Base-by-base conservation (phyloP, 1,140 invertebrate genomes). In the Bombyx mandarina region DNA sequence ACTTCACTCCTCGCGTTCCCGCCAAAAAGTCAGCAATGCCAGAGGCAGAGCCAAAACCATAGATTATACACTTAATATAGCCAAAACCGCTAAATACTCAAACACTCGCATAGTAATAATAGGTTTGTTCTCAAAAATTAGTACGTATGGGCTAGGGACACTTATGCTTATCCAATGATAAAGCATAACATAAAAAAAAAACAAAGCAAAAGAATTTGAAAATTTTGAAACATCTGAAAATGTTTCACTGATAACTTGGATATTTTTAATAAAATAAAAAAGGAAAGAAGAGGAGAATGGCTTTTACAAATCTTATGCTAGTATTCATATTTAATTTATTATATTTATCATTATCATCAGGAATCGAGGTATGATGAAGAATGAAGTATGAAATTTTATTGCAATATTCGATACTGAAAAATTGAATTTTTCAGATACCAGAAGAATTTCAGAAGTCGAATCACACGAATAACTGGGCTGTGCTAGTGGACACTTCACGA, bases 391-490 rank as follows among this genome's bases (percentile, higher is more conserved):
- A 9, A 35, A 51, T 8, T 51, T 7, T 50, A 8, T 50, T 50
- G 42, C 50, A 9, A 50, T 9, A 35, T 51, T 8, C 42, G 7
- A 26, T 35, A 35, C 4, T 35, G n/a, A 50, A 9, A 6, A 9
- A 8, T 51, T 42, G 7, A 35, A 51, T 45, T 1, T 75, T 76
- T 56, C 67, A 89, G 86, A 82, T 89, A 62, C 80, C 86, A 42
- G 78, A 86, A 62, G 53, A 79, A 49, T 87, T 88, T 54, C 75
- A 82, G 54, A 88, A 87, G 62, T 88, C 84, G 4, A 89, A 90
- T n/a, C 98, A 99, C 78, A 98, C 98, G 3, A 99, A 99, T 79
- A 99, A 99, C 84, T 99, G 98, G 98, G 98, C 98, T 4, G 98
- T 99, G 9, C 88, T 99, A 57, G 98, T 99, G 0, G 97, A 99